Evolutionary conservation across 1,140 invertebrate genomes (phyloP), one percentile per base, ranked within the genome.

Genomic region (Palaemon carinicauda): DNA sequence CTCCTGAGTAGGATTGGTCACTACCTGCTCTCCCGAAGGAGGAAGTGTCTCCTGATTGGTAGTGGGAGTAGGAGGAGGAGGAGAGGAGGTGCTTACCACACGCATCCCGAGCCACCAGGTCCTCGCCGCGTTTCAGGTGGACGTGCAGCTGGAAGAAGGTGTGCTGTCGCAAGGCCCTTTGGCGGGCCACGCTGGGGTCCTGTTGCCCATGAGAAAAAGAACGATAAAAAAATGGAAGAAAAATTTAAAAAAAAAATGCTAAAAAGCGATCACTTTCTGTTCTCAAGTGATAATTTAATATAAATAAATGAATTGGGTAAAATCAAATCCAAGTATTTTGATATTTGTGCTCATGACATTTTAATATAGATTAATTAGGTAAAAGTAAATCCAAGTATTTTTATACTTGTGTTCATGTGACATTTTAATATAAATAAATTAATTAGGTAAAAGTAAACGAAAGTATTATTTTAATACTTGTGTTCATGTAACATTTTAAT

Each of bases 41-140:
- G 41, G 41, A 41, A 41, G 77, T 73, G 77, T 86, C 83, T 86
- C 83, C 83, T 80, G 83, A 80, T 41, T 79, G 83, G 83, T 79
- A 86, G 83, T 77, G 80, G 71, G 83, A 80, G 83, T 80, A 86
- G 83, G 83, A 86, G 71, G 83, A 80, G 83, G 79, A 86, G 53
- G 79, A 78, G 83, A 78, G 65, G 83, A 86, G 83, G 92, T 69
- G 60, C 88, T 87, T 82, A 98, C 97, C 98, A 92, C 96, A 97
- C 92, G 97, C 96, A 92, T 98, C 97, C 94, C 97, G 96, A 31
- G 97, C 96, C 29, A 97, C 94, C 90, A 99, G 93, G 91, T 98
- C 96, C 90, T 94, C 94, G 60, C 97, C 98, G 91, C 96, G 94
- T 90, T 95, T 95, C 80, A 98, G 94, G 92, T 97, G 95, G 88